Evolutionary conservation across 2,113 vertebrate genomes (phyloP).

Genomic region (Sphyrna mokarran): DNA sequence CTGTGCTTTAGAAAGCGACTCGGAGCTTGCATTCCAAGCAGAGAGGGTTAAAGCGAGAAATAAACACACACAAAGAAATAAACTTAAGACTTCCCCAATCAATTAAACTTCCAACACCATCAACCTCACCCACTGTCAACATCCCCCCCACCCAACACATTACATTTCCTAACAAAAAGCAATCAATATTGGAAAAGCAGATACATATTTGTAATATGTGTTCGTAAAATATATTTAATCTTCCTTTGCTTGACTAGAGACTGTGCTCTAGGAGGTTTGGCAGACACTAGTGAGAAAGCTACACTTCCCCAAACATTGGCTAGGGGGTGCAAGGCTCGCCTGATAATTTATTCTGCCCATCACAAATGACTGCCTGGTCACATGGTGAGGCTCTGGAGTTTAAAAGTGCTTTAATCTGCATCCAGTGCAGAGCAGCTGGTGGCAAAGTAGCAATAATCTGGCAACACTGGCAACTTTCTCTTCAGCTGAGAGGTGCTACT

Average conservation of each 20-base stretch:
- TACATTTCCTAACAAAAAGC: too few species aligned
- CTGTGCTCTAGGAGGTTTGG: constrained; percentile 31
- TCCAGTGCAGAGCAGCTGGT: constrained; percentile 49
- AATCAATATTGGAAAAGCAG: neutral
- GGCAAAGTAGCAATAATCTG: constrained; percentile 40
- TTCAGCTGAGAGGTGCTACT: neutral
- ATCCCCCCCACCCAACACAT: neutral
- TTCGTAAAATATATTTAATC: neutral
- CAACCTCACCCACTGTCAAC: neutral
- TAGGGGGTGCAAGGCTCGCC: constrained; percentile 48
- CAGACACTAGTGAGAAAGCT: constrained; percentile 9
- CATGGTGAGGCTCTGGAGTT: constrained; percentile 54
- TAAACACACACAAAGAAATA: constrained; percentile 18
- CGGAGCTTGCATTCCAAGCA: constrained; percentile 12
- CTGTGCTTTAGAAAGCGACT: neutral
- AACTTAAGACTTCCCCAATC: constrained; percentile 29
- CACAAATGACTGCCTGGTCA: constrained; percentile 55
- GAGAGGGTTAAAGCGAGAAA: constrained; percentile 20
- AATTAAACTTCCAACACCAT: neutral
- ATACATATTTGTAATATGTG: constrained; percentile 5
- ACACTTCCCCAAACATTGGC: constrained; percentile 46
- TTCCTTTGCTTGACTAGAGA: neutral
- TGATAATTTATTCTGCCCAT: constrained; percentile 45
- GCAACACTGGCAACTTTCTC: neutral
- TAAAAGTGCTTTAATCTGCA: constrained; percentile 53